phyloP scores from a whole-genome alignment of 2,113 vertebrate genomes.

The Erinaceus europaeus region DNA sequence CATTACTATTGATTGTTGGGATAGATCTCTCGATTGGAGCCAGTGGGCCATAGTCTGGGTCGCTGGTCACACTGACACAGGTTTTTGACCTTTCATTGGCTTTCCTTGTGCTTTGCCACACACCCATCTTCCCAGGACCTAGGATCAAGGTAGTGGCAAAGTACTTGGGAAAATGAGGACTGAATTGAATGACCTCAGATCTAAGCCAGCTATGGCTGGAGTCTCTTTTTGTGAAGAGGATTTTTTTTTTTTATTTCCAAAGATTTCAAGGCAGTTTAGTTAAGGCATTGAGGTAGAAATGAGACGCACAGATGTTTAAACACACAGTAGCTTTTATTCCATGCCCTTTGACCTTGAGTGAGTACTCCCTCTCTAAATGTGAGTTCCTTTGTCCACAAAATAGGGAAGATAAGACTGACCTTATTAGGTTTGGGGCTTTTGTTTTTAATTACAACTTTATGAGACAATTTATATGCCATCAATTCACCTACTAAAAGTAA shows the following conservation, averaged over 20 bases:
- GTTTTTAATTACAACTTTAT: constrained; percentile 38
- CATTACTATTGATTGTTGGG: constrained; percentile 47
- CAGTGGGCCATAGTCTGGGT: constrained; percentile 42
- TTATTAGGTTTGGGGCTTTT: background rate
- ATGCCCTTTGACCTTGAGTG: constrained; percentile 8
- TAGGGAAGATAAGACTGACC: background rate
- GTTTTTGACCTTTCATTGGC: constrained; percentile 41
- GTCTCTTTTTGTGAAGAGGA: background rate
- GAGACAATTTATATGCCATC: background rate
- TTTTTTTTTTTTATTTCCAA: background rate
- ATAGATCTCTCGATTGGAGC: constrained; percentile 8
- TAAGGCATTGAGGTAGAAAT: background rate
- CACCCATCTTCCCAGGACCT: background rate
- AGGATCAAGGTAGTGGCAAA: constrained; percentile 7
- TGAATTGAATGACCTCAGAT: constrained; percentile 51
- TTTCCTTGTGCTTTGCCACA: background rate
- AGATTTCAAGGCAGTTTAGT: background rate
- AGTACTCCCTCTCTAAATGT: background rate
- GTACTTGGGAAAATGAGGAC: constrained; percentile 36
- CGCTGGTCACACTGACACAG: constrained; percentile 33
- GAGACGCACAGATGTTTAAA: background rate
- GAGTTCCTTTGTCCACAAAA: background rate
- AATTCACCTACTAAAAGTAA: background rate
- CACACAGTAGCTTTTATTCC: background rate
- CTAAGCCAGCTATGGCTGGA: constrained; percentile 35